Percentiles rank a stretch among this genome's conserved stretches.
Conservation (phyloP, 2,797 vertebrate species). For the Sebastes hubbsi region DNA sequence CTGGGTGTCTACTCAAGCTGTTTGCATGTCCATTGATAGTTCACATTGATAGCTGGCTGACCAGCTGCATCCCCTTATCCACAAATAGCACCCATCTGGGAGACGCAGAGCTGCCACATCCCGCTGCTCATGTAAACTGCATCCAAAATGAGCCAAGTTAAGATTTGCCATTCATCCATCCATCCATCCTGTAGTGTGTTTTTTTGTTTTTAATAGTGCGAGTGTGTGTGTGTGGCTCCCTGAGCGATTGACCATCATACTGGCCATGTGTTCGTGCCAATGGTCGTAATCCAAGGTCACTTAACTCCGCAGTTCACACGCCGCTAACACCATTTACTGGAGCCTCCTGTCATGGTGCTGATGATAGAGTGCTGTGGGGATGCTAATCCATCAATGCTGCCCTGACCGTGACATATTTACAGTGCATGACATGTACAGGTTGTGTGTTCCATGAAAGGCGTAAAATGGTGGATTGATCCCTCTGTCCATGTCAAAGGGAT, state of each 20-base stretch:
- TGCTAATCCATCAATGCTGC: conserved; percentile 43
- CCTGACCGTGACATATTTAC: conserved; percentile 43
- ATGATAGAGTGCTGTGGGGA: conserved; percentile 19
- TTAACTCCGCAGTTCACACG: conserved; percentile 28
- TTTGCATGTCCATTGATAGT: conserved; percentile 32
- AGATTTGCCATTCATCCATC: conserved; percentile 1
- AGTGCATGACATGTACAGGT: conserved; percentile 28
- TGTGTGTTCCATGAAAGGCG: conserved; percentile 21
- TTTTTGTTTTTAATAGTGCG: neutral
- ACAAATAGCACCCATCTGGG: conserved; percentile 47
- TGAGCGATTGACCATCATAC: conserved; percentile 17
- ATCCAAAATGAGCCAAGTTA: conserved; percentile 7
- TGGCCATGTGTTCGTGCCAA: conserved; percentile 46
- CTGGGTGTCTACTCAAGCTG: conserved; percentile 35
- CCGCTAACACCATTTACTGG: conserved; percentile 20
- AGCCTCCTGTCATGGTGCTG: conserved; percentile 1
- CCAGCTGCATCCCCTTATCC: conserved; percentile 58
- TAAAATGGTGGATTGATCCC: conserved; percentile 18
- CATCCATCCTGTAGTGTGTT: conserved; percentile 15
- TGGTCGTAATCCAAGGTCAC: conserved; percentile 60
- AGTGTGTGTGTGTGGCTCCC: neutral
- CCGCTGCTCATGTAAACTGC: conserved; percentile 2
- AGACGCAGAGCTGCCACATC: conserved; percentile 29
- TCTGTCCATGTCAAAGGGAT: conserved; percentile 30
- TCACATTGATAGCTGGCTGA: conserved; percentile 23